phyloP scores from a whole-genome alignment of 2,113 vertebrate genomes.

The Mus pahari region DNA sequence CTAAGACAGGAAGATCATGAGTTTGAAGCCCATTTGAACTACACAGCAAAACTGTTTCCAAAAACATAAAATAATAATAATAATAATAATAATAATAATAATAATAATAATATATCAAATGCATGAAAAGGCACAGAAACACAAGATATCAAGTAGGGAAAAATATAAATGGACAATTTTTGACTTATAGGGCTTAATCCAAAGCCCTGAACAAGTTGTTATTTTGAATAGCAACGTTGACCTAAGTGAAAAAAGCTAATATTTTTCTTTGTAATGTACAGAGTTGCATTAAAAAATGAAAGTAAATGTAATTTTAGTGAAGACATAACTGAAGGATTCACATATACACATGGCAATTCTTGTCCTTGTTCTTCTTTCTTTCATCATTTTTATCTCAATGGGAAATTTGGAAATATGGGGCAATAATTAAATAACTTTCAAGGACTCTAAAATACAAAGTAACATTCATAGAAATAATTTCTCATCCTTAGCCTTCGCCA shows the following conservation, averaged over 20 bases:
- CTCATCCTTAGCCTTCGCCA: too few species aligned
- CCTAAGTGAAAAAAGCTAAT: not conserved
- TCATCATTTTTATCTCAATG: not conserved
- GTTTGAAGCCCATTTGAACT: not conserved
- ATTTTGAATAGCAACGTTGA: not conserved
- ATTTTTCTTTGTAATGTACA: not conserved
- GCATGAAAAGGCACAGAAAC: not conserved
- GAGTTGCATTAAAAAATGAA: not conserved
- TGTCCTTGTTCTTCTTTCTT: not conserved
- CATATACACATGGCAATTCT: not conserved
- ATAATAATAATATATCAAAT: too few species aligned
- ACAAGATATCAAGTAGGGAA: not conserved
- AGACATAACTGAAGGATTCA: not conserved
- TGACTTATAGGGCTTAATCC: not conserved
- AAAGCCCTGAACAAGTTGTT: not conserved
- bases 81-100: too few species aligned
- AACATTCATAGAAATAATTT: not conserved
- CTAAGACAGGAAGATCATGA: not conserved
- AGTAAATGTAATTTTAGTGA: not conserved
- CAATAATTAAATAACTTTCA: not conserved
- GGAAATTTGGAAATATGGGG: rapidly evolving
- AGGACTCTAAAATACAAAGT: not conserved
- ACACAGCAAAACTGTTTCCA: not conserved
- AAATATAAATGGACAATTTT: not conserved
- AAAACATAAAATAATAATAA: not conserved